Base-by-base conservation (phyloP, 1,140 invertebrate species). In the Zaprionus lachaisei region DNA sequence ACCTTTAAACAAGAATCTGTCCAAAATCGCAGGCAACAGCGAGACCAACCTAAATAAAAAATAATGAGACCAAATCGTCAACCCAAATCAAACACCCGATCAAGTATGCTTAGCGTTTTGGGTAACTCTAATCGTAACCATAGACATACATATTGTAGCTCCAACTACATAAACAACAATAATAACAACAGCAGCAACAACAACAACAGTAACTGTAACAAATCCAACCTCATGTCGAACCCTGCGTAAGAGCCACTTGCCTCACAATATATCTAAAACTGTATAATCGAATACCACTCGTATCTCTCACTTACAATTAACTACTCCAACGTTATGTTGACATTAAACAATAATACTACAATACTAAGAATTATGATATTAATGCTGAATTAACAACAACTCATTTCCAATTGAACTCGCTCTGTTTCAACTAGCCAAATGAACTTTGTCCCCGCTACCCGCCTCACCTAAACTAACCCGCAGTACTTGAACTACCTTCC, bases 1-100 rank as follows among this genome's bases (percentile, higher is more conserved):
- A 92, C 91, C 82, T 92, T 90, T 91, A 92, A 92, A 92, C 91
- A 92, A 92, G 91, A 92, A 92, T 92, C 91, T 92, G 91, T 92
- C 91, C 91, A 92, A 92, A 92, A 92, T 89, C 79, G 75, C 79
- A 76, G 63, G 60, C 57, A 66, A 63, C 67, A 76, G 72, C 78
- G 63, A 69, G 6, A 41, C 38, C n/a, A n/a, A 41, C 15, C 4
- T 6, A 41, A 41, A 17, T 9, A 47, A 17, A 44, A 47, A 9
- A 60, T 55, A 72, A 51, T 26, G 22, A 71, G 20, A 64, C 24
- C 20, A 54, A 65, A 31, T 38, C 28, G 22, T 49, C 20, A 9
- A n/a, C 15, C 15, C 41, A 47, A 47, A 47, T 41, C n/a, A 41
- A 47, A 47, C n/a, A 54, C 37, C 37, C 55, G 56, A 66, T 55